Evolutionary conservation across 1,140 invertebrate species (phyloP).

Genomic region (Bathynomus jamesi): DNA sequence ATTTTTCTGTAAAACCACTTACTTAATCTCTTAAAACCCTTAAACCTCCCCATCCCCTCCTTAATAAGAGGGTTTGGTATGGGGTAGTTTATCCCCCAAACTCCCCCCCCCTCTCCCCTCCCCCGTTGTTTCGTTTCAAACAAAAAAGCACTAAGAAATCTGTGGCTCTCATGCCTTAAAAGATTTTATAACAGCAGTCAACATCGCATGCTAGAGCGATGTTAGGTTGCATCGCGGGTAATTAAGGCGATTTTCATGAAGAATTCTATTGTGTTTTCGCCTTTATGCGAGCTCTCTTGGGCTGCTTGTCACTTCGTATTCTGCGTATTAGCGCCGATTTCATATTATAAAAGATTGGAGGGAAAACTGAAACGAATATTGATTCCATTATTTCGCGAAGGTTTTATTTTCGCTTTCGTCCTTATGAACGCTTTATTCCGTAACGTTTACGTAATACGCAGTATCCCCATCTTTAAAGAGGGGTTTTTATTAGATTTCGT

Average conservation of each 20-base stretch:
- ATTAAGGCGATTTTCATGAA: background rate
- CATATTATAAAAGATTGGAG: background rate
- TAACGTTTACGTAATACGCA: too few species aligned
- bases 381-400: background rate
- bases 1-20: background rate
- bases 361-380: slow-evolving; percentile 1
- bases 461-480: too few species aligned
- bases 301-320: background rate
- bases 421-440: too few species aligned
- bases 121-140: background rate
- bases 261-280: background rate
- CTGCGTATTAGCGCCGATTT: background rate
- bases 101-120: background rate
- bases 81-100: background rate
- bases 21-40: background rate
- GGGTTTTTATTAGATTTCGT: too few species aligned
- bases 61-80: background rate
- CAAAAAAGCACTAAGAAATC: background rate
- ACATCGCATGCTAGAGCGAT: background rate
- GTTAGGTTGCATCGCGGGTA: background rate
- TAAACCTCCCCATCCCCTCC: background rate
- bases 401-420: background rate
- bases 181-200: background rate
- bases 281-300: background rate
- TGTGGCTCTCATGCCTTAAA: background rate